Evolutionary conservation across 1,140 invertebrate genomes (phyloP), one percentile per base, ranked within the genome.

Genomic region (Archegozetes longisetosus): DNA sequence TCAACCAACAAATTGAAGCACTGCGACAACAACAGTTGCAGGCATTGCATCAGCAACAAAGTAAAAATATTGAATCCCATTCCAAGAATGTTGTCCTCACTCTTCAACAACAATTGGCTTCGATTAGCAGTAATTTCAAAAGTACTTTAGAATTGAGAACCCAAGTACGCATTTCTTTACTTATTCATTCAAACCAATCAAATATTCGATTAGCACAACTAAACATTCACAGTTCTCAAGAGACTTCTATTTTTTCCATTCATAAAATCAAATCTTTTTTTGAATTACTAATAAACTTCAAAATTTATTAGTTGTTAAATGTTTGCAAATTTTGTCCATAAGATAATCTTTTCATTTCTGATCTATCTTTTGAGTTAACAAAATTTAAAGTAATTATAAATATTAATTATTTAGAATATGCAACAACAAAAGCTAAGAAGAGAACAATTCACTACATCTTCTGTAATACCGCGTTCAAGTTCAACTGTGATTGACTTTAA

Each of bases 71-170:
- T 71, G 82, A 90, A 66, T 90, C 88, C 64, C 93, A 97, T 80
- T 94, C 92, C 49, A 92, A 89, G 46, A 92, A 88, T 69, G 89
- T 98, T 56, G 94, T 95, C 2, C 78, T 96, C 63, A 82, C 87
- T 12, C 73, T 96, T 53, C 93, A 98, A 75, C 94, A 92, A 9
- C 90, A 95, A 72, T 74, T 98, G 64, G 94, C 92, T 24, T 84
- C 82, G 63, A 96, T 98, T 85, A 95, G 92, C 9, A 92, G 85
- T 66, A 86, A 94, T 71, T 98, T 98, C 69, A 94, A 97, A 75
- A 84, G 84, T 74, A 86, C 92, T 49, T 74, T 93, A 27, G 87
- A 92, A 80, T 84, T 90, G 22, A 75, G 89, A 69, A 86, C 84
- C n/a, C 83, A 87, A 74, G 83, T 85, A 71, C 67, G 70, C 66